Base-by-base conservation (phyloP, 2,888 invertebrate genomes). In the Trissoscelio sp. region DNA sequence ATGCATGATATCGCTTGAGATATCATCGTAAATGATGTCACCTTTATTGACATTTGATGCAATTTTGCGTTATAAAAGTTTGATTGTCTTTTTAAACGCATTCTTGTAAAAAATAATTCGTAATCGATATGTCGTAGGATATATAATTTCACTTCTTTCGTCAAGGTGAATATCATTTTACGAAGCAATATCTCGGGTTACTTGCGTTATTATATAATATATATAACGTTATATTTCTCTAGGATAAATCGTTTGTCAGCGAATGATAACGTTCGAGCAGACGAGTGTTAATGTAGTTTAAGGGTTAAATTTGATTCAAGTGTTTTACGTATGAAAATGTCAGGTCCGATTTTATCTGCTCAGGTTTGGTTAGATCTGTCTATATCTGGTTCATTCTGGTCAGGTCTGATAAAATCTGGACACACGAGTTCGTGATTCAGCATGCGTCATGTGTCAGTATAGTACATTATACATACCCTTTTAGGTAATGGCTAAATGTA, bases 341-440 rank as follows among this genome's bases (percentile, higher is more conserved):
- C 73, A 37, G 57, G 24, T 55, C 16, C 20, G 64, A 75, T 69
- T 37, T 44, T 66, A 77, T 77, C 62, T 51, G 24, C n/a, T 20
- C 39, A 44, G 22, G 42, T 62, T 62, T 62, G 28, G 69, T 69
- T 44, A 60, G 69, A 69, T 77, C 77, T 69, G 58, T 67, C 46
- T 51, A 31, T 77, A 42, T 77, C 77, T 62, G 77, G 77, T 77
- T 69, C 28, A 55, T 24, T 77, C 77, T 77, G 62, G 77, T 69
- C 60, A 55, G 51, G 28, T 62, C 53, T 55, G 55, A 62, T 62
- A 69, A 77, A 77, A 77, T 60, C 44, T 70, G 69, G 39, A 46
- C 77, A 69, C 16, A 58, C 28, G 44, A 69, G 62, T 44, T 51
- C 20, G n/a, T 53, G 60, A 58, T 69, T 69, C 55, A 60, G 60